Base-by-base conservation (phyloP, 1,140 invertebrate species). In the Leptopilina clavipes region DNA sequence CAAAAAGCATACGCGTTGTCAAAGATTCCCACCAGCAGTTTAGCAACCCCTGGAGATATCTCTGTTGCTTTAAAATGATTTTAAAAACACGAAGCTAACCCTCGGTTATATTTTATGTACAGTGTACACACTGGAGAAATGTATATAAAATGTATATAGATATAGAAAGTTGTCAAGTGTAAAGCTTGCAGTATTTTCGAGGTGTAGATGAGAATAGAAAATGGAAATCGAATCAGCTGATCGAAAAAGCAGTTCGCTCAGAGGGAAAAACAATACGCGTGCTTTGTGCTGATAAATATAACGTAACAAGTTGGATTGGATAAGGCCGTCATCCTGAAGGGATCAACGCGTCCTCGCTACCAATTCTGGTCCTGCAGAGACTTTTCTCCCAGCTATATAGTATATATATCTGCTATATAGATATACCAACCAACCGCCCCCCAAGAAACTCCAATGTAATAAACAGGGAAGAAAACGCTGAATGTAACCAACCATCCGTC, bases 281-380 rank as follows among this genome's bases (percentile, higher is more conserved):
- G 86, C 81, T 81, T 77, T 56, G 79, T 59, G 83, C 86, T 89
- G 87, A 89, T 89, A 89, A 89, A 89, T 89, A 89, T 87, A 89
- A 89, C 84, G 87, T 88, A 89, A 88, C 87, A 89, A 88, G 85
- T 89, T 87, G 85, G 83, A 80, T 83, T 85, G 85, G 87, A 87
- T 87, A 88, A 86, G 87, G 82, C 81, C 85, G 88, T 88, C 86
- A 89, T 89, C 86, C 86, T 83, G 72, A 80, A 83, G 83, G 87
- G 87, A 89, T 89, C 87, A 88, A 87, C 86, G 84, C 83, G 79
- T 84, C 81, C 82, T 82, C 82, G 59, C 59, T 65, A 65, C 59
- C 59, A 22, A 65, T 65, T 65, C 59, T 31, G 59, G 59, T 31
- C 59, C 59, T 52, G 48, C 48, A 65, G 22, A 65, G 59, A 65